Evolutionary conservation across 2,888 invertebrate genomes (phyloP), one percentile per base, ranked within the genome.

Genomic region (Octonoba sinensis): DNA sequence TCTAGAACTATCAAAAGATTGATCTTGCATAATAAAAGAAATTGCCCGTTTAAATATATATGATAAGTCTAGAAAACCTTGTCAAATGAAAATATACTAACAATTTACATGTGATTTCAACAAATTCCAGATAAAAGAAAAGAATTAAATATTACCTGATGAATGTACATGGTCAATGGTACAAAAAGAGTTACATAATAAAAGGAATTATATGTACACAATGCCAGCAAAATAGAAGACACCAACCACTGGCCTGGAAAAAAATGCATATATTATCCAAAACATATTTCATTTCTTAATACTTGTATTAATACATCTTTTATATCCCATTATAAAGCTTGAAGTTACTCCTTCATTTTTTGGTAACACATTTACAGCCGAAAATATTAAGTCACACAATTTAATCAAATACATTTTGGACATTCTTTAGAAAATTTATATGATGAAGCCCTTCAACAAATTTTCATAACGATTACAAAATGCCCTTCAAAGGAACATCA

Each of bases 171-270:
- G 44, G 93, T 91, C 49, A 94, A 91, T 0, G 97, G 97, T 15
- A 96, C 93, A 85, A 96, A 91, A 22, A 97, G 90, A 60, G 95
- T 91, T 12, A 94, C 88, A 0, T 97, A 96, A 86, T 91, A 91
- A 81, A 91, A 86, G 24, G 95, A 94, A 87, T 96, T 94, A 85
- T 95, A 92, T 0, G 95, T 92, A 73, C 95, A 93, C 16, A 96
- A 87, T 0, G 95, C 94, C 83, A 97, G 90, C 72, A 93, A 91
- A 0, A 93, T 84, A 86, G 93, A 91, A 83, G 93, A 92, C 51
- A 92, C 85, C 20, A 92, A 75, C 83, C 92, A 89, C 60, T 91
- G 90, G 4, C 92, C 93, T 89, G 86, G n/a, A 87, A 86, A 69
- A 65, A 84, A 72, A 22, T 6, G 49, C 13, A 60, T 36, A 56